Percentiles rank a stretch among this genome's conserved stretches.
phyloP scores from a whole-genome alignment of 1,140 invertebrate species.

The Orius laevigatus region DNA sequence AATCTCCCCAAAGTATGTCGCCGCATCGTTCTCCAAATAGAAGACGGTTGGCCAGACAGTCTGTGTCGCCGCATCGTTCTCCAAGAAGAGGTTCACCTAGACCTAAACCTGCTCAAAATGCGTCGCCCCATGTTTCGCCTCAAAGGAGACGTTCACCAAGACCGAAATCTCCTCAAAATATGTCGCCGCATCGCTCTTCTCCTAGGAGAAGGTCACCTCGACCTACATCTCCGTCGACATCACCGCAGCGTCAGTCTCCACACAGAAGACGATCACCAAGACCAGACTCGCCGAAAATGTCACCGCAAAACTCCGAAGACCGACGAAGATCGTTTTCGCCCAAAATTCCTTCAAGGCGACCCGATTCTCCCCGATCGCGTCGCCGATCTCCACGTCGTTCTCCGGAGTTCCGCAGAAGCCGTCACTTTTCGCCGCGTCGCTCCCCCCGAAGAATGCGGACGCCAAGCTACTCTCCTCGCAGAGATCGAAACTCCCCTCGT shows the following conservation, averaged over 20 bases:
- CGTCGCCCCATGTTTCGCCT: neutral
- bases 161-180: neutral
- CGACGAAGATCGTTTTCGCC: neutral
- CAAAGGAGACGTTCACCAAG: neutral
- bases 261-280: neutral
- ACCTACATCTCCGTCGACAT: neutral
- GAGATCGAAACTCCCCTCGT: conserved; percentile 1
- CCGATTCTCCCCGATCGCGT: neutral
- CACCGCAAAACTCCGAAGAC: neutral
- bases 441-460: neutral
- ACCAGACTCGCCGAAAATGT: neutral
- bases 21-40: neutral
- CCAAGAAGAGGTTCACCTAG: neutral
- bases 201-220: neutral
- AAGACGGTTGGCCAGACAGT: neutral
- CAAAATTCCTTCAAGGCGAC: neutral
- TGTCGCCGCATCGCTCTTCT: neutral
- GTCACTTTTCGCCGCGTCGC: neutral
- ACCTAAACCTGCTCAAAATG: neutral
- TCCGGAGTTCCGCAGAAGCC: neutral
- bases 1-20: no score
- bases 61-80: no score
- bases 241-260: neutral
- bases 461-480: neutral
- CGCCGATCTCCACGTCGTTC: neutral